These are phyloP conservation scores for Sceloporus undulatus DNA, from an alignment of 2,113 vertebrate genomes.

Conservation along the genomic window DNA sequence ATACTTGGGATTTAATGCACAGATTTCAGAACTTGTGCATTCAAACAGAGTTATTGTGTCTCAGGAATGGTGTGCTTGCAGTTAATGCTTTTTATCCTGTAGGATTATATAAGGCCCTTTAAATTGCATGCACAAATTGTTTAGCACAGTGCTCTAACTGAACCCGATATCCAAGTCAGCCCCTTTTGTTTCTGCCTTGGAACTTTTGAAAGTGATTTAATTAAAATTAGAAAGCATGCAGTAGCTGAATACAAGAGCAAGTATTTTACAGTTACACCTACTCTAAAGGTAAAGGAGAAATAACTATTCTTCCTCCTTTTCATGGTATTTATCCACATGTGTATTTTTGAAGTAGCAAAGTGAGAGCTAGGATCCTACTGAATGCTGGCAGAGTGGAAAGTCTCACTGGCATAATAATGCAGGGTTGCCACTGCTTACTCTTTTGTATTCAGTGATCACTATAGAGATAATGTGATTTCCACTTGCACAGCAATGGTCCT, in stretches of 20 bases:
- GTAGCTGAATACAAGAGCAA: conserved; percentile 38
- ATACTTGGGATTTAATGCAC: conserved; percentile 44
- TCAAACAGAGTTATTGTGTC: neutral
- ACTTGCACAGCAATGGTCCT: no score
- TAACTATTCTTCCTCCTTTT: neutral
- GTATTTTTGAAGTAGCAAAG: conserved; percentile 29
- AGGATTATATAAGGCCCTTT: conserved; percentile 38
- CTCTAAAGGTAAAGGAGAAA: conserved; percentile 46
- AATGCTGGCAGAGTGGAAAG: no score
- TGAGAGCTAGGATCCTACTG: neutral
- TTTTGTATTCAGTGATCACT: no score
- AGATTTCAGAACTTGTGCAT: conserved; percentile 40
- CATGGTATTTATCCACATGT: neutral
- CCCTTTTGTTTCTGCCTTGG: conserved; percentile 49
- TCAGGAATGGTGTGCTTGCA: conserved; percentile 49
- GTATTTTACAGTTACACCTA: conserved; percentile 38
- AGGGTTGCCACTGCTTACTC: no score
- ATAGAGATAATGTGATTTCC: no score
- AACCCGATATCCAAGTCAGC: conserved; percentile 48
- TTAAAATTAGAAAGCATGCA: conserved; percentile 61
- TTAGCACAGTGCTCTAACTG: conserved; percentile 48
- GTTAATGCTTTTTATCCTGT: conserved; percentile 48
- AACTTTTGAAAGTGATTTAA: conserved; percentile 59
- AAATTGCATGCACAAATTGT: neutral
- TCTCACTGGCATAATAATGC: no score